Evolutionary conservation across 2,113 vertebrate species (phyloP).

Genomic region (Nothocercus julius): DNA sequence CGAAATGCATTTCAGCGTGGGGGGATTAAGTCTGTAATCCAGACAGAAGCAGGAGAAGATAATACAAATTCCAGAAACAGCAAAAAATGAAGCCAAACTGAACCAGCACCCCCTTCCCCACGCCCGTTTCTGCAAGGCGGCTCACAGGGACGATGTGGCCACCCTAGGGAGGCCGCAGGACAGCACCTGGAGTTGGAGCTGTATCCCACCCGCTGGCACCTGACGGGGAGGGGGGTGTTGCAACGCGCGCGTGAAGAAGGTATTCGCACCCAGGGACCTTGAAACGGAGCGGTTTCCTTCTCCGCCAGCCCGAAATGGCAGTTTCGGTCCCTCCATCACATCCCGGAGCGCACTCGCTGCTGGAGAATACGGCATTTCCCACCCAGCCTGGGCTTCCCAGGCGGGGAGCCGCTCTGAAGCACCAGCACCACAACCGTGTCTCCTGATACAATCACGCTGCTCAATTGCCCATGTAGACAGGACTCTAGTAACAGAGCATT

Average conservation of each 20-base stretch:
- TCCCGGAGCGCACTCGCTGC: fast-evolving
- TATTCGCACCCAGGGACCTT: background rate
- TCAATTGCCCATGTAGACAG: background rate
- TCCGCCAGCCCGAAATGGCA: background rate
- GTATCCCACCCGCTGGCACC: background rate
- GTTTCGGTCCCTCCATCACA: background rate
- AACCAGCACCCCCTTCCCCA: background rate
- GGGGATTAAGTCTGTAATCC: background rate
- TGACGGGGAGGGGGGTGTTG: background rate
- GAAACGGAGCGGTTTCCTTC: background rate
- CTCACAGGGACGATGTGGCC: background rate
- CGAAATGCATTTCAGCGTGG: background rate
- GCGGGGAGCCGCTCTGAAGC: background rate
- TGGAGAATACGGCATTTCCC: fast-evolving
- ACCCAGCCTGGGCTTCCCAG: background rate
- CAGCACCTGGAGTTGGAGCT: fast-evolving
- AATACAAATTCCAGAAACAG: background rate
- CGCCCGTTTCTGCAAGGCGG: background rate
- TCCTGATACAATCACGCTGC: fast-evolving
- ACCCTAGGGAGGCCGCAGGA: background rate
- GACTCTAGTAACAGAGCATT: background rate
- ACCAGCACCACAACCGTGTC: fast-evolving
- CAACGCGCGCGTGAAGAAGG: background rate
- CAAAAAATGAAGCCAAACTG: background rate
- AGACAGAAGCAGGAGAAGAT: background rate